phyloP scores from a whole-genome alignment of 2,113 vertebrate species.

The Myanophis thanlyinensis region DNA sequence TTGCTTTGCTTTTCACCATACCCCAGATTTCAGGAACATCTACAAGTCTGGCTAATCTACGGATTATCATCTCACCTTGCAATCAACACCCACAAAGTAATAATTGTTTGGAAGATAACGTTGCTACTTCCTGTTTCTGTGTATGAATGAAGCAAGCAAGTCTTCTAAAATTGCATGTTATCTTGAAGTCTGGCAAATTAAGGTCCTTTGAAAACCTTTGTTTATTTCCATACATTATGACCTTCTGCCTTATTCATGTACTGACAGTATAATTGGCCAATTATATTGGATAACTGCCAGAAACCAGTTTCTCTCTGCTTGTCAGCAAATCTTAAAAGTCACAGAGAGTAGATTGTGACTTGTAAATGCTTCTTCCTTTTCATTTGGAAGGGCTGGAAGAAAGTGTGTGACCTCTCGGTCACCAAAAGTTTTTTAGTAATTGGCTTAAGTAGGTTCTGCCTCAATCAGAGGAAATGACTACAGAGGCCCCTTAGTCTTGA shows the following conservation, averaged over 20 bases:
- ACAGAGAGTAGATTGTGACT: background rate
- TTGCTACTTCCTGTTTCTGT: background rate
- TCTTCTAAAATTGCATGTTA: background rate
- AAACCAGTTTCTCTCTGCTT: background rate
- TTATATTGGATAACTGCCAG: background rate
- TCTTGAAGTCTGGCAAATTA: background rate
- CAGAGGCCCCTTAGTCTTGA: background rate
- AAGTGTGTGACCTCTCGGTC: too few species aligned
- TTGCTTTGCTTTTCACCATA: background rate
- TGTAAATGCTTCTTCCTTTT: background rate
- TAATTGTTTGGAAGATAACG: background rate
- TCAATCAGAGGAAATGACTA: conserved; percentile 14
- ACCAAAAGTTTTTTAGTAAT: background rate
- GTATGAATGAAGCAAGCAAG: background rate
- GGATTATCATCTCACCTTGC: background rate
- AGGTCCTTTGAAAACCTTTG: background rate
- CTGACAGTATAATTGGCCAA: background rate
- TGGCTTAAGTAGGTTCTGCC: background rate
- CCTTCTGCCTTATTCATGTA: background rate
- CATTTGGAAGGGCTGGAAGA: background rate
- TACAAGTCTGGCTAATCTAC: background rate
- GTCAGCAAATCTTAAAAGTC: background rate
- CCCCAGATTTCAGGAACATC: background rate
- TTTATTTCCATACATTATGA: background rate
- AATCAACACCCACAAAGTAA: background rate